These are phyloP conservation scores for Camelus dromedarius DNA, from an alignment of 2,113 vertebrate species.

Conservation along the genomic window DNA sequence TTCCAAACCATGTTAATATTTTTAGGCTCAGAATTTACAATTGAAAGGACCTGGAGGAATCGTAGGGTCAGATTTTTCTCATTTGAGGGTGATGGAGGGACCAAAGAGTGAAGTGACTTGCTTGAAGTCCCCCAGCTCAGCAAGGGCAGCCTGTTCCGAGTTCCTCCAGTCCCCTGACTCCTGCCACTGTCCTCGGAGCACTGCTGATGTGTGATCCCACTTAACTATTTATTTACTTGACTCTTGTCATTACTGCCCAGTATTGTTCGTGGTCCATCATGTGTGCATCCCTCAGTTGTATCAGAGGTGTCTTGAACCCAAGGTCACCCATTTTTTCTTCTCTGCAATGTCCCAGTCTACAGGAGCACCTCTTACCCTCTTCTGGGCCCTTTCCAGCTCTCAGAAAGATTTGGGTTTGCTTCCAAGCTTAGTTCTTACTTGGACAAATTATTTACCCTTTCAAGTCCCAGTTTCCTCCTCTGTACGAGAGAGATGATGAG, in stretches of 20 bases:
- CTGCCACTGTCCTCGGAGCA: rapidly evolving
- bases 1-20: not conserved
- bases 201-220: rapidly evolving
- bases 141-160: rapidly evolving
- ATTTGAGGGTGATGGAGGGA: not conserved
- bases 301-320: not conserved
- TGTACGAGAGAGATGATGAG: not conserved
- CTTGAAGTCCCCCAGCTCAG: rapidly evolving
- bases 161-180: rapidly evolving
- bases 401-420: not conserved
- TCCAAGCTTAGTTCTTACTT: not conserved
- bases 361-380: not conserved
- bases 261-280: rapidly evolving
- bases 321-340: not conserved
- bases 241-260: rapidly evolving
- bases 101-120: not conserved
- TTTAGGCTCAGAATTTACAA: not conserved
- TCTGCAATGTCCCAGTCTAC: rapidly evolving
- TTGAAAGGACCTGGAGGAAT: not conserved
- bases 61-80: not conserved
- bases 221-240: not conserved
- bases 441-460: not conserved
- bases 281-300: rapidly evolving
- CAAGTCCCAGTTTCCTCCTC: not conserved
- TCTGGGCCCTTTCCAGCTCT: not conserved